Evolutionary conservation across 2,113 vertebrate species (phyloP), one percentile per base, ranked within the genome.

Genomic region (Xyliphius kryptos): DNA sequence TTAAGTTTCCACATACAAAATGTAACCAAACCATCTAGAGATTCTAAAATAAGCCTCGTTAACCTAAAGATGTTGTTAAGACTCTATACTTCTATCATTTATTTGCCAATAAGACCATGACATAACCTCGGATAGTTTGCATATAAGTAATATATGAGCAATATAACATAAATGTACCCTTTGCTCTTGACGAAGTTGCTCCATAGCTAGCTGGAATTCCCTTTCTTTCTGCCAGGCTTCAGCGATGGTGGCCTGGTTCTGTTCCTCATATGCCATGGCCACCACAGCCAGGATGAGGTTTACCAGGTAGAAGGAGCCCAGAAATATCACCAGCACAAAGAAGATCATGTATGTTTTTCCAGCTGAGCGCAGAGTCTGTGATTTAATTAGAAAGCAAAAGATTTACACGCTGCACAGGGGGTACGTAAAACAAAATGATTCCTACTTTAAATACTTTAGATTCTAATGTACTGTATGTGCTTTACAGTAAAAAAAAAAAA

Each of bases 281-380:
- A 99, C 96, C 16, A 99, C 96, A 21, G 96, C 96, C 80, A 99
- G 82, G 77, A 99, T 99, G 75, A 99, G 80, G 79, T 99, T 99
- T 69, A 99, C 76, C 77, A 99, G 82, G 79, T 99, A 99, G 87
- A 99, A 99, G 0, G 96, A 99, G 57, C 96, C 96, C 83, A 99
- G 75, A 76, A 99, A 99, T 75, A 99, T 99, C 43, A 99, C 96
- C 37, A 99, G 81, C 81, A 99, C 95, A 72, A 99, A 99, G 82
- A 99, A 99, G 60, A 98, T 83, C 95, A 99, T 99, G 84, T 99
- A 99, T 75, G 95, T 94, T 82, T 98, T 99, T 57, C 96, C 96
- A 11, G 94, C 91, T 14, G 93, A 94, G 66, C 96, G 86, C 59
- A 99, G 81, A 17, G 94, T 99, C 96, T 99, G 68, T 5, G 17